A percentile compares a stretch with the other conserved stretches of the same genome.
Evolutionary conservation across 2,113 vertebrate species (phyloP).

Genomic region (Tachuris rubrigastra): DNA sequence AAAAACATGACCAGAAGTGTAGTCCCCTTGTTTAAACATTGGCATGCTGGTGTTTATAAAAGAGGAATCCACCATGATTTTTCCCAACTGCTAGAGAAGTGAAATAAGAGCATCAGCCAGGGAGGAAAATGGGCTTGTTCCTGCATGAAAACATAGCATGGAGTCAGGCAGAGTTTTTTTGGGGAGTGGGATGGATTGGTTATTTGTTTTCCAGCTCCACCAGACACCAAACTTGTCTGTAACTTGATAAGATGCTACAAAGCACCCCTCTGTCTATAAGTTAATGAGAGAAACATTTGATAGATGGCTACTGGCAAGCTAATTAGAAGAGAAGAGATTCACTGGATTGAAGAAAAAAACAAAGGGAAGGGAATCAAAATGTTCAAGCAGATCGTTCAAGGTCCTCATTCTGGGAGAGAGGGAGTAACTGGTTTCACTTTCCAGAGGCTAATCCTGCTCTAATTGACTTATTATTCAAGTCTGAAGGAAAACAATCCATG

Average conservation of each 20-base stretch:
- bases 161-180: neutral
- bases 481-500: neutral
- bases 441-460: conserved; percentile 15
- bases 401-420: neutral
- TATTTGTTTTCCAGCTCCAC: neutral
- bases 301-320: conserved; percentile 19
- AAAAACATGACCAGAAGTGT: neutral
- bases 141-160: neutral
- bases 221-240: neutral
- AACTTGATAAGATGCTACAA: neutral
- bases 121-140: conserved; percentile 8
- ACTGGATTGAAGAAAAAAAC: neutral
- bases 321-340: conserved; percentile 46
- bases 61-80: neutral
- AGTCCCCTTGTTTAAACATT: conserved; percentile 40
- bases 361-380: conserved; percentile 47
- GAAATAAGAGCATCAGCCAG: neutral
- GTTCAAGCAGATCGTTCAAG: conserved; percentile 3
- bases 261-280: neutral
- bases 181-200: neutral
- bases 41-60: neutral
- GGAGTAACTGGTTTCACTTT: conserved; percentile 16
- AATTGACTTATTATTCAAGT: conserved; percentile 33
- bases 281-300: conserved; percentile 9
- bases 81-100: neutral